Conservation (phyloP, 2,888 invertebrate genomes). For the Lycophotia porphyrea region DNA sequence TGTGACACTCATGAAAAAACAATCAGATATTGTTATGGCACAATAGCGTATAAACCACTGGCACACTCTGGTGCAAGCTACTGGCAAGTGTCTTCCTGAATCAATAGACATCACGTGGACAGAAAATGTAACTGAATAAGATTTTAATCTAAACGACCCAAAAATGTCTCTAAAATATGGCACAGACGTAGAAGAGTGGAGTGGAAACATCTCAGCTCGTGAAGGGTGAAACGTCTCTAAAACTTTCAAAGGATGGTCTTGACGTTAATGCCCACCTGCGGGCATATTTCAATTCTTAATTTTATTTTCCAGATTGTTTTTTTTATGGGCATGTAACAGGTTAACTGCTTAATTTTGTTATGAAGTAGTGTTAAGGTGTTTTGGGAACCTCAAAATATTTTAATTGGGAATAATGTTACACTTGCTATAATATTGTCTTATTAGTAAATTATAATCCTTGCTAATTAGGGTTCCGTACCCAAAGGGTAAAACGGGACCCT, state of each 20-base stretch:
- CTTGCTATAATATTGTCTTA: background rate
- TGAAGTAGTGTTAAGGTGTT: background rate
- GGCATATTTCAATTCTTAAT: constrained; percentile 32
- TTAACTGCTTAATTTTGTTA: background rate
- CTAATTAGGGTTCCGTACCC: no score
- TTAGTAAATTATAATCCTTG: no score
- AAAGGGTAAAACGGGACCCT: no score
- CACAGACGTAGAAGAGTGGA: constrained; percentile 15
- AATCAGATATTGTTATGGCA: background rate
- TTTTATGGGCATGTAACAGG: background rate
- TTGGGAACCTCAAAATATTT: background rate
- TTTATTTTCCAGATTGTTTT: constrained; percentile 9
- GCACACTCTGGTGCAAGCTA: background rate
- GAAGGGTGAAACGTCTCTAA: constrained; percentile 30
- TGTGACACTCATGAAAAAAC: background rate
- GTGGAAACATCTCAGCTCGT: constrained; percentile 21
- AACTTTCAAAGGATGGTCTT: constrained; percentile 46
- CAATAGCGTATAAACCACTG: background rate
- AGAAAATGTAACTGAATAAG: constrained; percentile 10
- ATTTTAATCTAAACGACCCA: constrained; percentile 15
- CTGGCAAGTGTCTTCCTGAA: background rate
- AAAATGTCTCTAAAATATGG: constrained; percentile 37
- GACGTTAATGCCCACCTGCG: constrained; percentile 24
- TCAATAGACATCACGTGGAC: background rate
- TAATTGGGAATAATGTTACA: background rate